Evolutionary conservation across 2,113 vertebrate species (phyloP).

Genomic region (Pontoporia blainvillei): DNA sequence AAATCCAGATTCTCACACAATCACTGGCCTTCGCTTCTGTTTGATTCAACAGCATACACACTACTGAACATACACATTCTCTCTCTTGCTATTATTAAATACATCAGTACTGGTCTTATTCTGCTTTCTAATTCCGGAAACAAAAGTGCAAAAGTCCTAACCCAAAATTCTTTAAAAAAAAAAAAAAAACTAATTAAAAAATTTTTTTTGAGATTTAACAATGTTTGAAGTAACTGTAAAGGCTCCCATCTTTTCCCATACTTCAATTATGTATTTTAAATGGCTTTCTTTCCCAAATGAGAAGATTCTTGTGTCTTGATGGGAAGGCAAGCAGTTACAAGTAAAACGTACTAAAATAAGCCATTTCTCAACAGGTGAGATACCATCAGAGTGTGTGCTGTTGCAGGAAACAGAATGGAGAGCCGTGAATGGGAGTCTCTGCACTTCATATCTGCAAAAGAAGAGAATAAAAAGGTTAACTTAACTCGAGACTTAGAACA

Average conservation of each 20-base stretch:
- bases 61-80: slow-evolving; percentile 29
- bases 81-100: background rate
- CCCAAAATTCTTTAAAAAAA: background rate
- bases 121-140: slow-evolving; percentile 58
- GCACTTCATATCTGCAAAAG: slow-evolving; percentile 72
- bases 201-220: background rate
- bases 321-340: slow-evolving; percentile 8
- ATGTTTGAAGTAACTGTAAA: background rate
- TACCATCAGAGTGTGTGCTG: slow-evolving; percentile 66
- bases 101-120: slow-evolving; percentile 27
- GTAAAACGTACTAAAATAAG: slow-evolving; percentile 26
- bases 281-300: background rate
- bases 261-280: background rate
- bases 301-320: background rate
- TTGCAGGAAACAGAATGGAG: slow-evolving; percentile 65
- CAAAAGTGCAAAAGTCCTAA: background rate
- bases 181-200: background rate
- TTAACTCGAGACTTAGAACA: background rate
- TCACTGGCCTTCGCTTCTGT: slow-evolving; percentile 72
- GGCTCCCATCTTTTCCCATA: background rate
- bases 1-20: slow-evolving; percentile 77
- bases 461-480: slow-evolving; percentile 63
- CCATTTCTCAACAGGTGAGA: slow-evolving; percentile 47
- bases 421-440: slow-evolving; percentile 46
- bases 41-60: slow-evolving; percentile 74